phyloP scores from a whole-genome alignment of 2,797 vertebrate species.

The Chelon labrosus region DNA sequence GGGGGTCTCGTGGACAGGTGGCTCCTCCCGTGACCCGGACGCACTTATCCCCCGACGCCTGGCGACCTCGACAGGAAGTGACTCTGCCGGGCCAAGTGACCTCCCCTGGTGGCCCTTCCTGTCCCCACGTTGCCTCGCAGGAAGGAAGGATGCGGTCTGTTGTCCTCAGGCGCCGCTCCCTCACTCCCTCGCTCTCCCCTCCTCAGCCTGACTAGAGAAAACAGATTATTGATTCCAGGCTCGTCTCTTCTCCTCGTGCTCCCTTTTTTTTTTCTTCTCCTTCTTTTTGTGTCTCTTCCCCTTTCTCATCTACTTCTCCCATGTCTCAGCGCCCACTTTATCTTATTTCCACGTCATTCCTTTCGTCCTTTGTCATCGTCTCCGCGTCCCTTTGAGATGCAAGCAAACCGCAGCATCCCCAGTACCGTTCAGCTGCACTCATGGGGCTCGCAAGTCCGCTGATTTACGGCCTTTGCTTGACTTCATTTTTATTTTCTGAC shows the following conservation, averaged over 20 bases:
- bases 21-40: conserved; percentile 72
- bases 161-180: conserved; percentile 84
- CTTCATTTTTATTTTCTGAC: conserved; percentile 41
- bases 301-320: conserved; percentile 47
- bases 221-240: conserved; percentile 91
- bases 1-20: conserved; percentile 70
- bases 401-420: conserved; percentile 68
- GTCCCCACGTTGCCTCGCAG: conserved; percentile 81
- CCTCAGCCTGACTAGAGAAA: conserved; percentile 69
- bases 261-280: conserved; percentile 9
- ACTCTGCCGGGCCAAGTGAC: conserved; percentile 78
- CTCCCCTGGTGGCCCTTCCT: conserved; percentile 83
- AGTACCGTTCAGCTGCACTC: conserved; percentile 47
- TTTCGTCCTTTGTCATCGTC: conserved; percentile 45
- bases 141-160: conserved; percentile 91
- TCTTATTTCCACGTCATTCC: conserved; percentile 50
- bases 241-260: conserved; percentile 34
- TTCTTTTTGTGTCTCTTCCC: conserved; percentile 52
- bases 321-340: conserved; percentile 59
- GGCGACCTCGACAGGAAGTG: conserved; percentile 74
- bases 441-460: conserved; percentile 33
- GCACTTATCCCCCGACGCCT: conserved; percentile 80
- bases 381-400: conserved; percentile 72
- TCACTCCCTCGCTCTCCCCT: conserved; percentile 56
- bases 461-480: conserved; percentile 51